Base-by-base conservation (phyloP, 2,888 invertebrate genomes). In the Amphipoea lucens region DNA sequence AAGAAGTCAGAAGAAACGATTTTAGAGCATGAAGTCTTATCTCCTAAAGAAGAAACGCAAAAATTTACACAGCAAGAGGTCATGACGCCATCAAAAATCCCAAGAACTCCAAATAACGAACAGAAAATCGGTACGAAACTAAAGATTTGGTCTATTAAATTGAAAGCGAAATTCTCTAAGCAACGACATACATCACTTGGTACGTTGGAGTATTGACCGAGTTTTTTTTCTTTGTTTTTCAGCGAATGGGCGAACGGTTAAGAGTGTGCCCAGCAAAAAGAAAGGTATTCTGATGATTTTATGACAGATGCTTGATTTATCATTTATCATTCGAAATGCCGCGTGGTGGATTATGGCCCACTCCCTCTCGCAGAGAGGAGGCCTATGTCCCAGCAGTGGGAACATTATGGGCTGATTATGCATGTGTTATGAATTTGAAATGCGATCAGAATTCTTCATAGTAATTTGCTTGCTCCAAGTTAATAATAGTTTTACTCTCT, bases 61-160 rank as follows among this genome's bases (percentile, higher is more conserved):
- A 79, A 69, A 9, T 73, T 76, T 1, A 65, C 76, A n/a, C 80
- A 83, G 71, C 76, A 75, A 7, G 90, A 90, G 29, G 57, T 36
- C 29, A 36, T 45, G 0, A 6, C 84, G 1, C 80, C 84, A 0
- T 88, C 89, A 17, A 89, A 88, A 76, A 89, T 82, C 23, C 91
- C 90, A 29, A 83, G 89, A 76, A 88, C 92, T 57, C 91, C 93
- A 4, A 93, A 91, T 84, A 93, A 87, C 70, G 92, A 93, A 79
- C 89, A 88, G 79, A 95, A 93, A 94, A 91, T 95, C 71, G 95
- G 95, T 95, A 95, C 87, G 93, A 92, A 93, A 93, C 87, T 92
- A 86, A 90, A 90, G 87, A 88, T 87, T 88, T 92, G 90, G 90
- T 91, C 90, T 86, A 72, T 84, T 88, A 85, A 87, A 82, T 86